Base-by-base conservation (phyloP, 2,888 invertebrate genomes). In the Hyalella azteca region DNA sequence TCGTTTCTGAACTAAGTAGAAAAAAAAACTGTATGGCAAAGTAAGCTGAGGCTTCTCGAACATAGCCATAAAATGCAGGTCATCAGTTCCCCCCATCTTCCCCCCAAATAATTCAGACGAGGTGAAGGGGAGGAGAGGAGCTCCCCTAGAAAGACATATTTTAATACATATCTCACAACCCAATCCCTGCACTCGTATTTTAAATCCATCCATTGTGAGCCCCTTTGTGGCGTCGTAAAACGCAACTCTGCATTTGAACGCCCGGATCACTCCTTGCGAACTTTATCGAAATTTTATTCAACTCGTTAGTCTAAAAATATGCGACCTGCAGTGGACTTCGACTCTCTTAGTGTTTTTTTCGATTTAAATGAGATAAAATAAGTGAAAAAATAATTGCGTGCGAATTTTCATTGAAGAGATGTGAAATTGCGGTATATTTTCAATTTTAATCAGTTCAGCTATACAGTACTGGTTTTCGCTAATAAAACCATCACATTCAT, bases 101-200 rank as follows among this genome's bases (percentile, higher is more conserved):
- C 13, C 26, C 36, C 66, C 36, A 32, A 32, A 26, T 59, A 59
- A 66, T 36, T 66, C 66, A 36, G 36, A 5, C 7, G 19, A 32
- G 66, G 0, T n/a, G n/a, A 39, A 66, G 29, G 36, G 36, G 66
- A 54, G 54, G 26, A 54, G 54, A 54, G 54, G 54, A 11, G 36
- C 66, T 36, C 66, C 36, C 66, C 66, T 36, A 5, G 36, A 66
- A 66, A 66, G 66, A 66, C 66, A 66, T 66, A 66, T 66, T 66
- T 66, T 66, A 66, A 66, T 66, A 66, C 66, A 66, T 66, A 66
- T 66, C 66, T 66, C 66, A 66, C 66, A 66, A 66, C 66, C 66
- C 66, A 66, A 66, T 66, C 66, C 66, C 36, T 36, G 29, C 66
- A 36, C 66, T 66, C 66, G 66, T 66, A 66, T 66, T 66, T 66